Evolutionary conservation across 2,888 invertebrate species (phyloP).

Genomic region (Apodemia mormo): DNA sequence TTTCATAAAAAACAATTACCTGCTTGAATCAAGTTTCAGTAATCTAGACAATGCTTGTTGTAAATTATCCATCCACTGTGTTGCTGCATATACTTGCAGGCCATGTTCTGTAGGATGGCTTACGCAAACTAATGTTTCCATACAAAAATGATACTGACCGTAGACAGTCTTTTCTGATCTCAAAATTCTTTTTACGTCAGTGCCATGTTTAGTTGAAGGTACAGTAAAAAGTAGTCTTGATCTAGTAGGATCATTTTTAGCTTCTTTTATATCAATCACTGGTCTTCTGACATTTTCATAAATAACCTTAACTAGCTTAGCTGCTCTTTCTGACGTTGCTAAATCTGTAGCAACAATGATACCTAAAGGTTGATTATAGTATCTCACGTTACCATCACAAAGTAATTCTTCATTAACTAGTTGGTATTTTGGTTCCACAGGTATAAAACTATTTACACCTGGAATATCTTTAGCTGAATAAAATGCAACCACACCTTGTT

Average conservation of each 20-base stretch:
- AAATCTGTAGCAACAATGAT: slow-evolving; percentile 80
- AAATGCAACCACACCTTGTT: slow-evolving; percentile 83
- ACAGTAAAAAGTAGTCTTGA: slow-evolving; percentile 19
- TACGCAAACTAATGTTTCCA: slow-evolving; percentile 85
- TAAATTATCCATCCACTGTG: slow-evolving; percentile 82
- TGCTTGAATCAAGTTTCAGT: slow-evolving; percentile 80
- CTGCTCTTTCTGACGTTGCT: slow-evolving; percentile 70
- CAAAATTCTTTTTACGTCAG: slow-evolving; percentile 62
- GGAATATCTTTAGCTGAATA: slow-evolving; percentile 85
- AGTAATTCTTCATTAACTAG: slow-evolving; percentile 40
- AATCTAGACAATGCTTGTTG: slow-evolving; percentile 79
- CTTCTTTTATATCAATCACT: background rate
- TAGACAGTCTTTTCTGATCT: slow-evolving; percentile 76
- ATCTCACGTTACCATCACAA: slow-evolving; percentile 68
- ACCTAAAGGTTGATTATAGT: slow-evolving; percentile 83
- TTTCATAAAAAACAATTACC: slow-evolving; percentile 51
- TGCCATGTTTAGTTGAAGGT: slow-evolving; percentile 51
- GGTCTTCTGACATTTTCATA: background rate
- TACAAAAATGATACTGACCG: slow-evolving; percentile 86
- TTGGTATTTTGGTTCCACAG: background rate
- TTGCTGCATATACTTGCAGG: slow-evolving; percentile 81
- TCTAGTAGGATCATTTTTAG: background rate
- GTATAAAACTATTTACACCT: slow-evolving; percentile 75
- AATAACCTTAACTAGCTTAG: slow-evolving; percentile 55
- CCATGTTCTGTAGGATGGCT: slow-evolving; percentile 86